Percentiles rank a stretch among this genome's conserved stretches.
These are phyloP conservation scores for Pelodytes ibericus DNA, from an alignment of 2,797 vertebrate genomes.

Conservation along the genomic window DNA sequence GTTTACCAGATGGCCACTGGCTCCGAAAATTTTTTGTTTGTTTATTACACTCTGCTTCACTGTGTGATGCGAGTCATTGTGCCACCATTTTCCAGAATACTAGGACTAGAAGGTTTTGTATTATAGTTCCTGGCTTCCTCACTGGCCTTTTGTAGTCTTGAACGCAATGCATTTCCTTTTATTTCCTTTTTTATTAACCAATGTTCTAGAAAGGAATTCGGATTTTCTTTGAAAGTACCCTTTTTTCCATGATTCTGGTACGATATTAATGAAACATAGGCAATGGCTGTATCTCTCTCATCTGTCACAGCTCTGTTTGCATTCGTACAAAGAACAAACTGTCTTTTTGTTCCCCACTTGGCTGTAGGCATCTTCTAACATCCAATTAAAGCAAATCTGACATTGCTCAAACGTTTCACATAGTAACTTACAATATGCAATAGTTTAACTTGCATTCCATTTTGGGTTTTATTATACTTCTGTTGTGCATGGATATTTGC, in stretches of 20 bases:
- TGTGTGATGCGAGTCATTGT: no score
- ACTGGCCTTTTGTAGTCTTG: not conserved
- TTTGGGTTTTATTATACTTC: not conserved
- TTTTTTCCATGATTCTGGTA: conserved; percentile 5
- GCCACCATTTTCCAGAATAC: no score
- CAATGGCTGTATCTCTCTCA: not conserved
- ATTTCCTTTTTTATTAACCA: not conserved
- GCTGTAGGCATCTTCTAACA: not conserved
- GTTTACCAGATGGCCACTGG: no score
- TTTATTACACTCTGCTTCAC: no score
- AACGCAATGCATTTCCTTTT: not conserved
- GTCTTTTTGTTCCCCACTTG: conserved; percentile 16
- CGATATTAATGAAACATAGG: conserved; percentile 1
- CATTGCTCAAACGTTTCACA: not conserved
- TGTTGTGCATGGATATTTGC: conserved; percentile 1
- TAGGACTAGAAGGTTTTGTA: no score
- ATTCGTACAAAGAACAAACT: conserved; percentile 15
- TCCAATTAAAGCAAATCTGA: conserved; percentile 18
- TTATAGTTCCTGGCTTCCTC: no score
- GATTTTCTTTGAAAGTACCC: conserved; percentile 3
- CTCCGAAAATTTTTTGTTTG: no score
- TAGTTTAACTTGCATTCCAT: not conserved
- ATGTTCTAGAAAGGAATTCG: conserved; percentile 11
- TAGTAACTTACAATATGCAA: not conserved
- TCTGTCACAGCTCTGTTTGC: not conserved